These are phyloP conservation scores for Gavia stellata DNA, from an alignment of 2,113 vertebrate genomes.

Conservation along the genomic window DNA sequence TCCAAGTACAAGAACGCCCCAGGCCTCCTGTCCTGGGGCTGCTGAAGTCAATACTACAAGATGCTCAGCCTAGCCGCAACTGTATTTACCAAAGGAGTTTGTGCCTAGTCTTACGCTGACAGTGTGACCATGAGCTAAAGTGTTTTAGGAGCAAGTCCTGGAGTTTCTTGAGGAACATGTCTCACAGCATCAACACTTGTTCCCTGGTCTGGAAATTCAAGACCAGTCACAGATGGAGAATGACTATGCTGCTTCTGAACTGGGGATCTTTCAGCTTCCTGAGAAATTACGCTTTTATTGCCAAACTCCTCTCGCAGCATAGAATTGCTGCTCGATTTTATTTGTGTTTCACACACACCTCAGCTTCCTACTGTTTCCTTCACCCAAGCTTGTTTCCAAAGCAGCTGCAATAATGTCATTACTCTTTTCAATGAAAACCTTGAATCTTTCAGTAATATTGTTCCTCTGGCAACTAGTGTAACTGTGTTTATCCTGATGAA, in stretches of 20 bases:
- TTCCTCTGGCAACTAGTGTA: slow-evolving; percentile 13
- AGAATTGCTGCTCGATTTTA: not conserved
- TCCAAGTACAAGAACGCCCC: not conserved
- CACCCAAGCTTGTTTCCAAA: slow-evolving; percentile 1
- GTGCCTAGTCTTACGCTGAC: not conserved
- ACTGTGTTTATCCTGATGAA: not conserved
- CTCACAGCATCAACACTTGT: not conserved
- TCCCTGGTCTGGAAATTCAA: not conserved
- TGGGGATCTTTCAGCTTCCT: not conserved
- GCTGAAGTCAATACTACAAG: not conserved
- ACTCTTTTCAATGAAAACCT: slow-evolving; percentile 37
- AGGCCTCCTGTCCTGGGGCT: not conserved
- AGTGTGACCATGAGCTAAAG: not conserved
- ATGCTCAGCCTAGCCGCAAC: not conserved
- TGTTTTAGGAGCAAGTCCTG: not conserved
- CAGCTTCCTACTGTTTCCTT: not conserved
- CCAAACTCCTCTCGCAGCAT: not conserved
- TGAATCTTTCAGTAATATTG: not conserved
- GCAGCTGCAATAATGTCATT: slow-evolving; percentile 3
- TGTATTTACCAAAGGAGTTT: not conserved
- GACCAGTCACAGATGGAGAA: not conserved
- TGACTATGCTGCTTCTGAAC: not conserved
- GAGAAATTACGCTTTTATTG: not conserved
- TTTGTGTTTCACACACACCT: not conserved
- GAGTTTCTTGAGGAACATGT: not conserved